phyloP scores from a whole-genome alignment of 2,888 invertebrate species.

The Tiliacea citrago region DNA sequence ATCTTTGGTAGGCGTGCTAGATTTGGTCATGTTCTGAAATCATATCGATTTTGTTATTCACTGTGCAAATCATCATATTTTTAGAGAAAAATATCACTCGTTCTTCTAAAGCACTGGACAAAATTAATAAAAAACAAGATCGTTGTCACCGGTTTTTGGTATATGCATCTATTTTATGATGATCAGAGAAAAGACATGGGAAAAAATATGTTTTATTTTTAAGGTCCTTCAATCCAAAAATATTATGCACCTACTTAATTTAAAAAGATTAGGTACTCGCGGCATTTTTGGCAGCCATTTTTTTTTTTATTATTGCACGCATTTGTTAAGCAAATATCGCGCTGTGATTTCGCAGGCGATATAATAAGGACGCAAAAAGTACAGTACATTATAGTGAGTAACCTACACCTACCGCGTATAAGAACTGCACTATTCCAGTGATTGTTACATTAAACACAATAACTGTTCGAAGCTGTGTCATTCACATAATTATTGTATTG shows the following conservation, averaged over 20 bases:
- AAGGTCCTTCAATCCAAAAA: background rate
- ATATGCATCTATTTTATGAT: background rate
- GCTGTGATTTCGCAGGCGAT: background rate
- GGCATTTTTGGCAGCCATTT: background rate
- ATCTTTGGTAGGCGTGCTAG: slow-evolving; percentile 71
- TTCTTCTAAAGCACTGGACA: background rate
- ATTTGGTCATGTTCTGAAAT: slow-evolving; percentile 83
- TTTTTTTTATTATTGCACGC: background rate
- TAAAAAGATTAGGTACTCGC: background rate
- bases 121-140: background rate
- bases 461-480: slow-evolving; percentile 15
- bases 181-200: background rate
- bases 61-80: background rate
- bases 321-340: background rate
- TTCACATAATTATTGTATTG: slow-evolving; percentile 31
- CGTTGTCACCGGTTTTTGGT: too few species aligned
- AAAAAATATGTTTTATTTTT: background rate
- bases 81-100: background rate
- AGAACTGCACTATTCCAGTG: slow-evolving; percentile 13
- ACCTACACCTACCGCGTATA: background rate
- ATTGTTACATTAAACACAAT: slow-evolving; percentile 18
- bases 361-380: background rate
- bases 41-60: background rate
- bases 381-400: background rate
- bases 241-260: too few species aligned